Conservation (phyloP, 2,113 vertebrate genomes). For the Rallus limicola region DNA sequence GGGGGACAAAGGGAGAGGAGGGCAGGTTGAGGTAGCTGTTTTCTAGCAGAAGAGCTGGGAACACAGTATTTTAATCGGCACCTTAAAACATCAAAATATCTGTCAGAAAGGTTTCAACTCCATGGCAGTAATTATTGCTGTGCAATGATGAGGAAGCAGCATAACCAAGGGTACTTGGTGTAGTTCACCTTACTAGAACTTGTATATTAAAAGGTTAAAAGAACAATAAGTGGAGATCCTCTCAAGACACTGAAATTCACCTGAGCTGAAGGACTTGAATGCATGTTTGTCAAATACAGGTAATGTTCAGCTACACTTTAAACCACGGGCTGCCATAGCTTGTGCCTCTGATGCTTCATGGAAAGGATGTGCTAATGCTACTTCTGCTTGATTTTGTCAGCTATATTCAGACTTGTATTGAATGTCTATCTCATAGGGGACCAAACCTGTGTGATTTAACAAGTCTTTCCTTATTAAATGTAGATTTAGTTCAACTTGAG, state of each 20-base stretch:
- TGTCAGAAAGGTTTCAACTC: conserved; percentile 31
- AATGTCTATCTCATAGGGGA: neutral
- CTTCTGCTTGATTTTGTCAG: neutral
- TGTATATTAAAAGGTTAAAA: neutral
- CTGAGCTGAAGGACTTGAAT: neutral
- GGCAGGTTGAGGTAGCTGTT: neutral
- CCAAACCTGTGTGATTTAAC: neutral
- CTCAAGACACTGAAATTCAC: conserved; percentile 3
- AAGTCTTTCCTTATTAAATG: neutral
- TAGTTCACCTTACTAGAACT: neutral
- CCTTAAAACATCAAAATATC: conserved; percentile 14
- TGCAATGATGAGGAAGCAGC: neutral
- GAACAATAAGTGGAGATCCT: conserved; percentile 20
- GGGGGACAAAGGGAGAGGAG: neutral
- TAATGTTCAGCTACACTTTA: neutral
- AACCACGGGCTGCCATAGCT: neutral
- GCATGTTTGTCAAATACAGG: conserved; percentile 15
- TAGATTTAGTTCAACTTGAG: neutral
- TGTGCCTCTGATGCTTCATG: neutral
- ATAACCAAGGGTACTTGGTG: neutral
- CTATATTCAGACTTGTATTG: neutral
- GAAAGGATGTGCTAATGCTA: neutral
- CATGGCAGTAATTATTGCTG: conserved; percentile 30
- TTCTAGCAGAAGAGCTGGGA: neutral
- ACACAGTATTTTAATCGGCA: neutral